Evolutionary conservation across 2,888 invertebrate species (phyloP), one percentile per base, ranked within the genome.

Genomic region (Acronicta aceris): DNA sequence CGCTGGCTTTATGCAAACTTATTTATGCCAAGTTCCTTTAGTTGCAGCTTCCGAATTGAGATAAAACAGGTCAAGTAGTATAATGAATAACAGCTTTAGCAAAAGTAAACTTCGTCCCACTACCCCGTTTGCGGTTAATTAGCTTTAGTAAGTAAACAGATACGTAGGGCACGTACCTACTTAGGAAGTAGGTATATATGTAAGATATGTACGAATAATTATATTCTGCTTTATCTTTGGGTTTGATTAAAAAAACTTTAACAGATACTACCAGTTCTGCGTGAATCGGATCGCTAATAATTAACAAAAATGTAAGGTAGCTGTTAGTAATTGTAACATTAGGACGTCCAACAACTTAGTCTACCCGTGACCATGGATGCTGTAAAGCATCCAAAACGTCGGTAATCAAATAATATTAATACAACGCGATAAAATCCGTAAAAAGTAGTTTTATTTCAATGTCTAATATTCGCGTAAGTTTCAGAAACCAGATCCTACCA

Each of bases 11-110:
- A 82, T 82, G 82, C 83, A 86, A 88, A 87, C 85, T 88, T 84
- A 79, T 82, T 81, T 80, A 83, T 82, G 84, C 81, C 74, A 77
- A 81, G 77, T 81, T 81, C 71, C 75, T 74, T 78, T 81, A 82
- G 81, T 71, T 85, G 83, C 84, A 83, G 84, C 85, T 78, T 78
- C 82, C 78, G 75, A 86, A 87, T 85, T 86, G 86, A 89, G 89
- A 90, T 90, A 89, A 89, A 90, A 89, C 88, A 87, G 87, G 87
- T 86, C 86, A 87, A 85, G 87, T 84, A 89, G 83, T 89, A 89
- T 87, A 88, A 89, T 89, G 85, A 89, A 86, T 85, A 88, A 86
- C 87, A 83, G 85, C 82, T 87, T 87, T 74, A 70, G 78, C 74
- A 76, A 75, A 64, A 71, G 77, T 84, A 85, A 89, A 89, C 83